Conservation (phyloP, 2,797 vertebrate species). For the Arctocebus calabarensis region DNA sequence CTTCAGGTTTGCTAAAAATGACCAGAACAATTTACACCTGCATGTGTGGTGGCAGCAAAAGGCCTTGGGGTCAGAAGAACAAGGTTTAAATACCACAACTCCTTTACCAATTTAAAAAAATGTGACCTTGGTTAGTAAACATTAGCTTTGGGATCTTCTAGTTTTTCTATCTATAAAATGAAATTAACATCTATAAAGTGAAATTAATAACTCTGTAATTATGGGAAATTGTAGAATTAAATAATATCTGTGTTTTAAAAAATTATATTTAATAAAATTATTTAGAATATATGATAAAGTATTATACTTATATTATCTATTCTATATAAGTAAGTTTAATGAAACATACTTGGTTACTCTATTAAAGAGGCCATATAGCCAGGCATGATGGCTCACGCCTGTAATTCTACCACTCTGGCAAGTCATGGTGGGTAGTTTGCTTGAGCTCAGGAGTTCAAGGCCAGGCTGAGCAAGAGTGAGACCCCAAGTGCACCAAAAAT, state of each 20-base stretch:
- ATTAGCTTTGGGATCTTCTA: not conserved
- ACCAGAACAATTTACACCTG: not conserved
- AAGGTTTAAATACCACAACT: not conserved
- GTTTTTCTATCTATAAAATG: not conserved
- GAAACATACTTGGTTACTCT: not conserved
- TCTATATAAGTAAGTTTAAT: not conserved
- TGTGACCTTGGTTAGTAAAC: not conserved
- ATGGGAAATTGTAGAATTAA: not conserved
- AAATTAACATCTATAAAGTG: not conserved
- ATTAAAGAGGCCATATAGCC: not conserved
- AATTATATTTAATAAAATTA: not conserved
- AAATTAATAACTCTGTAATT: constrained; percentile 10
- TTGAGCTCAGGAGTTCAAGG: too few relatives aligned
- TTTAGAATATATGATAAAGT: not conserved
- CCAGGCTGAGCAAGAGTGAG: too few relatives aligned
- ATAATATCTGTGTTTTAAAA: not conserved
- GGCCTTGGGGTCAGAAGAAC: not conserved
- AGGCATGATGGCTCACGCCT: too few relatives aligned
- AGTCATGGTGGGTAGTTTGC: too few relatives aligned
- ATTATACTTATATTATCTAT: not conserved
- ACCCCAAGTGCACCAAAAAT: too few relatives aligned
- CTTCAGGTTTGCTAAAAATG: not conserved
- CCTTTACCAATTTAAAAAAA: not conserved
- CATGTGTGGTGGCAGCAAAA: not conserved
- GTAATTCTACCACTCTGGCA: too few relatives aligned